A percentile compares a stretch with the other conserved stretches of the same genome.
Evolutionary conservation across 2,888 invertebrate genomes (phyloP).

Genomic region (Nephrocerus scutellatus): DNA sequence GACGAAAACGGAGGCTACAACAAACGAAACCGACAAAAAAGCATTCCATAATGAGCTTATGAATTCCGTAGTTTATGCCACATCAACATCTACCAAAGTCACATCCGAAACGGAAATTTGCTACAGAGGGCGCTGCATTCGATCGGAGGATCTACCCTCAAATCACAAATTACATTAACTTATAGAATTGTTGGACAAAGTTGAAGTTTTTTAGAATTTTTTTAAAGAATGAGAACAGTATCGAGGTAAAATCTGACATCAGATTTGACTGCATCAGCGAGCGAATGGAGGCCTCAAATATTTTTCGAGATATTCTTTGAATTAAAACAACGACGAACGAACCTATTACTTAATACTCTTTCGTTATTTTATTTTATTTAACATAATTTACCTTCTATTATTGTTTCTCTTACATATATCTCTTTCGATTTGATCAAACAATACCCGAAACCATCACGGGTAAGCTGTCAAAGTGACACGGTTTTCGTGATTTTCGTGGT

Average conservation of each 20-base stretch:
- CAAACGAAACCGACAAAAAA: slow-evolving; percentile 25
- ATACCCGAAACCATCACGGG: too few species aligned
- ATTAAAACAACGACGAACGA: neutral
- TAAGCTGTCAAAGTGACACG: too few species aligned
- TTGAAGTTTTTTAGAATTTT: neutral
- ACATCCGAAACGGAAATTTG: slow-evolving; percentile 85
- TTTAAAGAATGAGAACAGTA: neutral
- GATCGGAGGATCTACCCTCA: slow-evolving; percentile 50
- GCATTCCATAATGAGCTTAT: slow-evolving; percentile 44
- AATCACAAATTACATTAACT: slow-evolving; percentile 43
- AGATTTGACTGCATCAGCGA: too few species aligned
- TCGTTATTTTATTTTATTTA: neutral
- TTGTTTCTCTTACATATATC: too few species aligned
- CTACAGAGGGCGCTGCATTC: slow-evolving; percentile 77
- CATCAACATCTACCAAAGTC: slow-evolving; percentile 74
- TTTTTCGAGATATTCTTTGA: too few species aligned
- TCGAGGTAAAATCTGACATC: neutral
- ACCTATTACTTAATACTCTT: neutral
- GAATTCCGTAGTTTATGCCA: slow-evolving; percentile 49
- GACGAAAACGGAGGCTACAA: slow-evolving; percentile 16
- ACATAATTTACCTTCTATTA: too few species aligned
- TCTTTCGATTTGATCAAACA: too few species aligned
- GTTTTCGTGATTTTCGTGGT: too few species aligned
- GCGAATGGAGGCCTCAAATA: too few species aligned
- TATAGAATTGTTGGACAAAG: neutral